A percentile compares a stretch with the other conserved stretches of the same genome.
Evolutionary conservation across 1,140 invertebrate species (phyloP).

Genomic region (Leptinotarsa lineolata): DNA sequence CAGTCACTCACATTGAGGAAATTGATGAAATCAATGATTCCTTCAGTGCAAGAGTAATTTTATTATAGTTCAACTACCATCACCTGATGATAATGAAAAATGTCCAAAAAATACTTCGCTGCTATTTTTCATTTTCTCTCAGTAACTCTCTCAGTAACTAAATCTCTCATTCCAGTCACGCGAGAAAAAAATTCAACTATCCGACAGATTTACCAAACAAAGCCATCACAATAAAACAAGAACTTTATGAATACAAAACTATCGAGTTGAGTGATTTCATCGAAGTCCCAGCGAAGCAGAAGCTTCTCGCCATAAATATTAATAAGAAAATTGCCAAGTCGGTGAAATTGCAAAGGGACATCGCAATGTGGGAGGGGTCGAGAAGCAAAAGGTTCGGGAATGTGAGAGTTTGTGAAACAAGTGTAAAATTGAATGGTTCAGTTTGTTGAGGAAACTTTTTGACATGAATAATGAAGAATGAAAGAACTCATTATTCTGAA

Average conservation of each 20-base stretch:
- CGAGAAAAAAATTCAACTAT: not conserved
- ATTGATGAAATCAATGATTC: too few species aligned
- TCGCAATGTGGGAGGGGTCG: not conserved
- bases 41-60: too few species aligned
- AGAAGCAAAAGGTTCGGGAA: conserved; percentile 19
- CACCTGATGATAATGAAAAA: too few species aligned
- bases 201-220: not conserved
- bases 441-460: conserved; percentile 28
- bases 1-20: too few species aligned
- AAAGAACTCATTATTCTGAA: not conserved
- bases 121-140: too few species aligned
- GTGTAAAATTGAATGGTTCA: conserved; percentile 37
- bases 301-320: conserved; percentile 25
- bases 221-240: conserved; percentile 12
- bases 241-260: conserved; percentile 19
- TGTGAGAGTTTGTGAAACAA: conserved; percentile 32
- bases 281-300: conserved; percentile 5
- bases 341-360: conserved; percentile 16
- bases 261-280: conserved; percentile 21
- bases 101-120: too few species aligned
- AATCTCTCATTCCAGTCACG: not conserved
- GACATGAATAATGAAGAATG: conserved; percentile 29
- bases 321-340: conserved; percentile 27
- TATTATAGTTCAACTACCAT: too few species aligned
- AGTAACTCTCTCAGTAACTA: too few species aligned